Evolutionary conservation across 2,888 invertebrate genomes (phyloP).

Genomic region (Meandrusa payeni): DNA sequence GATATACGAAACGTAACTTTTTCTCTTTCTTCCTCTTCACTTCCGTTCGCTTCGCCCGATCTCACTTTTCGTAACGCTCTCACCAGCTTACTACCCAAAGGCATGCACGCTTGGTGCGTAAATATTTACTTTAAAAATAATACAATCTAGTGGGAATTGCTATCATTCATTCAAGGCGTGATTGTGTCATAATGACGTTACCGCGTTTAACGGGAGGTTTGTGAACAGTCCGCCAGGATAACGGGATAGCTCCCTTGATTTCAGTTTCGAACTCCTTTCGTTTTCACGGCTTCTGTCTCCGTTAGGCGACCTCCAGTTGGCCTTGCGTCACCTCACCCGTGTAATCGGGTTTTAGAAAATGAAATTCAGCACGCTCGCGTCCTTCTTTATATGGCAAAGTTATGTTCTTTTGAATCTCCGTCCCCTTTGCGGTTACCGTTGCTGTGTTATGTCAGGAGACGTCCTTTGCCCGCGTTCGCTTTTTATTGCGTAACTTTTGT

Average conservation of each 20-base stretch:
- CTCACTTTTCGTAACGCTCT: too few relatives aligned
- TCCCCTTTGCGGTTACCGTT: slow-evolving; percentile 40
- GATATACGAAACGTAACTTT: too few relatives aligned
- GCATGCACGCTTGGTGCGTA: too few relatives aligned
- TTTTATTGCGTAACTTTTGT: slow-evolving; percentile 33
- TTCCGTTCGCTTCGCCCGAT: too few relatives aligned
- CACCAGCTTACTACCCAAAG: too few relatives aligned
- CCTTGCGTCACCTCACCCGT: slow-evolving; percentile 61
- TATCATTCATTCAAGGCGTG: slow-evolving; percentile 42
- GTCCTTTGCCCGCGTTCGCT: slow-evolving; percentile 35
- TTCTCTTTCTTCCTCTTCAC: too few relatives aligned
- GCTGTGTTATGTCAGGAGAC: slow-evolving; percentile 34
- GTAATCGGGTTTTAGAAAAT: slow-evolving; percentile 79
- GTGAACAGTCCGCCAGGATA: slow-evolving; percentile 66
- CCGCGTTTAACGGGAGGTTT: slow-evolving; percentile 71
- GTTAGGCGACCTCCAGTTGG: slow-evolving; percentile 60
- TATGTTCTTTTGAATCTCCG: slow-evolving; percentile 54
- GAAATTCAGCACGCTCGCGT: slow-evolving; percentile 69
- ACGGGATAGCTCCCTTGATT: slow-evolving; percentile 77
- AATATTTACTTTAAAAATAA: too few relatives aligned
- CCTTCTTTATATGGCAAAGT: slow-evolving; percentile 67
- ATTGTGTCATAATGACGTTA: slow-evolving; percentile 52
- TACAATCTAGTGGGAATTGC: slow-evolving; percentile 21
- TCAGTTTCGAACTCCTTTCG: slow-evolving; percentile 74
- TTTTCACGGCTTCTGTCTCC: slow-evolving; percentile 65